Percentiles rank a stretch among this genome's conserved stretches.
Evolutionary conservation across 1,140 invertebrate species (phyloP).

Genomic region (Papilio xuthus): DNA sequence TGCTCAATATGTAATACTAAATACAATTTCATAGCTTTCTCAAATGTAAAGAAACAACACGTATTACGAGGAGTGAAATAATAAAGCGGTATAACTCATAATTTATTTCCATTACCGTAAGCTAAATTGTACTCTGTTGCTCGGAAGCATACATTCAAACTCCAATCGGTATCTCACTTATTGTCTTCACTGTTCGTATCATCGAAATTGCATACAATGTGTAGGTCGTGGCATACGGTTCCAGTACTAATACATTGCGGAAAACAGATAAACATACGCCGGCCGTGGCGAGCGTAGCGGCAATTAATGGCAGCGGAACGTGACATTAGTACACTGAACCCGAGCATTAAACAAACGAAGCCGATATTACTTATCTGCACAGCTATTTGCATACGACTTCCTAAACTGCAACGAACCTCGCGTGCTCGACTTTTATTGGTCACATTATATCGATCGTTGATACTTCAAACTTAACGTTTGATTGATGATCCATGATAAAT

Average conservation of each 20-base stretch:
- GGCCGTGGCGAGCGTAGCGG: conserved; percentile 64
- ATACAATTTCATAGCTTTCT: not conserved
- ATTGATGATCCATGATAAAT: conserved; percentile 53
- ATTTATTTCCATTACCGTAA: conserved; percentile 36
- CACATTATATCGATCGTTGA: conserved; percentile 48
- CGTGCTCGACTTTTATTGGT: conserved; percentile 56
- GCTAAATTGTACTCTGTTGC: conserved; percentile 28
- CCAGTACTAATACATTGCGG: conserved; percentile 51
- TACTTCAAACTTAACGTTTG: conserved; percentile 49
- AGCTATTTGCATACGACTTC: conserved; percentile 78
- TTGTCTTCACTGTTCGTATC: conserved; percentile 35
- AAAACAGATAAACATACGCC: conserved; percentile 72
- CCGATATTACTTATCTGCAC: conserved; percentile 77
- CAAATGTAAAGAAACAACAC: conserved; percentile 1
- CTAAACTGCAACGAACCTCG: conserved; percentile 65
- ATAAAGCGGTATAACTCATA: conserved; percentile 22
- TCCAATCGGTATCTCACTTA: conserved; percentile 27
- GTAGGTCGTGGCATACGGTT: conserved; percentile 36
- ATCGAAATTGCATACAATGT: conserved; percentile 38
- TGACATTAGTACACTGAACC: conserved; percentile 78
- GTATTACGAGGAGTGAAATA: conserved; percentile 15
- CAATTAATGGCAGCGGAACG: conserved; percentile 78
- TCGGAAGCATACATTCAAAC: conserved; percentile 21
- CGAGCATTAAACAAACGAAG: conserved; percentile 70
- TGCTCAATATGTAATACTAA: not conserved